phyloP scores from a whole-genome alignment of 2,113 vertebrate species.

The Nycticebus coucang region DNA sequence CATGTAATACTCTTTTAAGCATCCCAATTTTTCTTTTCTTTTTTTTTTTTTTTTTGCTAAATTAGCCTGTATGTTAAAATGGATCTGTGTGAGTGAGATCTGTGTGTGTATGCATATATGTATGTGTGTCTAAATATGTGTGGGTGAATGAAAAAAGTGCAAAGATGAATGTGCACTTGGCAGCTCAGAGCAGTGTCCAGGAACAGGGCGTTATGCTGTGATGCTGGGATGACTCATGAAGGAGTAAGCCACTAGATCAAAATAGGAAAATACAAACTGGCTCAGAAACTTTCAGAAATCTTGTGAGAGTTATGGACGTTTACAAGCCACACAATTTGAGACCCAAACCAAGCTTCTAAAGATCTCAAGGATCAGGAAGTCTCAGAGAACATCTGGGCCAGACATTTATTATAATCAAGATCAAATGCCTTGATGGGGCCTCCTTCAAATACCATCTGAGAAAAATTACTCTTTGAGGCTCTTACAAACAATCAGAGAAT shows the following conservation, averaged over 20 bases:
- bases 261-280: background rate
- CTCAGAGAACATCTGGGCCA: background rate
- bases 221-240: background rate
- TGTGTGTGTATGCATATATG: background rate
- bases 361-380: background rate
- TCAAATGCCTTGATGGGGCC: background rate
- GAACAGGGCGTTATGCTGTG: fast-evolving
- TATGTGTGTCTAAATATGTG: too few relatives aligned
- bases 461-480: background rate
- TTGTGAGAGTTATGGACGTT: background rate
- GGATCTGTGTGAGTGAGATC: background rate
- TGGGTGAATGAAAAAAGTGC: background rate
- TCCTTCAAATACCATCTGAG: background rate
- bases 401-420: background rate
- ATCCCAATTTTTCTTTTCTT: background rate
- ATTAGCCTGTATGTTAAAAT: background rate
- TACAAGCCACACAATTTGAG: background rate
- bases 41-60: background rate
- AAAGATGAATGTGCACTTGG: background rate
- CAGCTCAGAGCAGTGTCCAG: background rate
- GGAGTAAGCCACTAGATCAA: background rate
- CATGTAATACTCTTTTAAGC: background rate
- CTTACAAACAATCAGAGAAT: background rate
- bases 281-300: background rate
- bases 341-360: background rate